Base-by-base conservation (phyloP, 2,113 vertebrate genomes). In the Protomyctophum bolini region DNA sequence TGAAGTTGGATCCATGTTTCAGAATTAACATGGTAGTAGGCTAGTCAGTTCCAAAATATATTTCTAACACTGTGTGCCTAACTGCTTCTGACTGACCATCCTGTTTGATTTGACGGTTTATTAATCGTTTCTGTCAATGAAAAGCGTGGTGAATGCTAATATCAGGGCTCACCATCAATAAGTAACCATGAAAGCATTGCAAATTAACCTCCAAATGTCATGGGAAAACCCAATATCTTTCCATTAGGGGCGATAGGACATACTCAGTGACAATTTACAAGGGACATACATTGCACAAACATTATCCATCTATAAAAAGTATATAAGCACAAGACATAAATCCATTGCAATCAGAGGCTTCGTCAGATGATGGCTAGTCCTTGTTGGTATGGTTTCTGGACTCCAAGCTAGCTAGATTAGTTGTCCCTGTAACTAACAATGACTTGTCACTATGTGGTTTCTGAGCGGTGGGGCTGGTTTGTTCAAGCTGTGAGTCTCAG, bases 191-290 rank as follows among this genome's bases (percentile, higher is more conserved):
- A 93, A 93, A 89, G 82, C 80, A 83, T 72, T 77, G 86, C 91
- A 93, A 90, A 93, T 94, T 92, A 94, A 93, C 92, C 92, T 93
- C 92, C 77, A 91, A 93, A 91, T 93, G 92, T 93, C 92, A 93
- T 85, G 91, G 93, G 92, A 91, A 88, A 89, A 89, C 87, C 86
- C 70, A 51, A 63, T 76, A 86, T 84, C 82, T 83, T 88, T 80
- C 79, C 84, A 89, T 89, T 89, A 89, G 80, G 70, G 56, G 77
- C 70, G 84, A 81, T 85, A 81, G 70, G 76, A 83, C 77, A 83
- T 64, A 66, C 79, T 79, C 71, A 62, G 57, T 55, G 49, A 69
- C 73, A 56, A 70, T 55, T 21, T 11, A 55, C 33, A 61, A 12
- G 50, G 52, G 12, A 63, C 41, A 57, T 47, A 61, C 48, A 28